phyloP scores from a whole-genome alignment of 1,140 invertebrate species.

The Panulirus ornatus region DNA sequence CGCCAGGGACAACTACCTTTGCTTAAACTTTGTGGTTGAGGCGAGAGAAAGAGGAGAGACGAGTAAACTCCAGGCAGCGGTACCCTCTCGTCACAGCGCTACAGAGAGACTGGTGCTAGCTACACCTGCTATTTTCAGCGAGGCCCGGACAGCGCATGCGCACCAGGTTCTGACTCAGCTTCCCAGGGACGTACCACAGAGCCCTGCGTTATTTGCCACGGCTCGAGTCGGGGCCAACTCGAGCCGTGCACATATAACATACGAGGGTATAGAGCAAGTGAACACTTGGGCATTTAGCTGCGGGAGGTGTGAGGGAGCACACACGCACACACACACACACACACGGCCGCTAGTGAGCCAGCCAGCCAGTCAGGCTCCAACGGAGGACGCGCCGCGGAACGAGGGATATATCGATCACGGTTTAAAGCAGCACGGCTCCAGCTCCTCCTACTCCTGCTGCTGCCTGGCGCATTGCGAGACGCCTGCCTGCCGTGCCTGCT shows the following conservation, averaged over 20 bases:
- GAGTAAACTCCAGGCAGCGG: slow-evolving; percentile 26
- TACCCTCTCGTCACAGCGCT: slow-evolving; percentile 19
- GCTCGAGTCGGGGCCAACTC: background rate
- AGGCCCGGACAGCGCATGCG: slow-evolving; percentile 34
- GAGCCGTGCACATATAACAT: background rate
- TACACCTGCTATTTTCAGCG: slow-evolving; percentile 56
- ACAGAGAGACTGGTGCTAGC: slow-evolving; percentile 43
- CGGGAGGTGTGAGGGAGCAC: background rate
- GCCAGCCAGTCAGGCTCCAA: background rate
- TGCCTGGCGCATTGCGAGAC: slow-evolving; percentile 52
- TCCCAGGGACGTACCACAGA: slow-evolving; percentile 37
- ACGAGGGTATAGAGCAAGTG: background rate
- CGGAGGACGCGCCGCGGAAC: background rate
- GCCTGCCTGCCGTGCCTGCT: slow-evolving; percentile 24
- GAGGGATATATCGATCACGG: slow-evolving; percentile 51
- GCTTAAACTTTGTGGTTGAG: slow-evolving; percentile 3
- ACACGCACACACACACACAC: background rate
- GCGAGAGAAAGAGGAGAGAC: slow-evolving; percentile 42
- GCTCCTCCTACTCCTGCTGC: slow-evolving; percentile 28
- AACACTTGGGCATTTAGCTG: background rate
- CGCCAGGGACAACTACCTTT: slow-evolving; percentile 39
- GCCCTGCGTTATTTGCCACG: background rate
- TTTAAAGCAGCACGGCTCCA: slow-evolving; percentile 55
- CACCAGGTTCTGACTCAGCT: slow-evolving; percentile 20
- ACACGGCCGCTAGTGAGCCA: background rate